phyloP scores from a whole-genome alignment of 2,888 invertebrate genomes.

The Agapostemon virescens region DNA sequence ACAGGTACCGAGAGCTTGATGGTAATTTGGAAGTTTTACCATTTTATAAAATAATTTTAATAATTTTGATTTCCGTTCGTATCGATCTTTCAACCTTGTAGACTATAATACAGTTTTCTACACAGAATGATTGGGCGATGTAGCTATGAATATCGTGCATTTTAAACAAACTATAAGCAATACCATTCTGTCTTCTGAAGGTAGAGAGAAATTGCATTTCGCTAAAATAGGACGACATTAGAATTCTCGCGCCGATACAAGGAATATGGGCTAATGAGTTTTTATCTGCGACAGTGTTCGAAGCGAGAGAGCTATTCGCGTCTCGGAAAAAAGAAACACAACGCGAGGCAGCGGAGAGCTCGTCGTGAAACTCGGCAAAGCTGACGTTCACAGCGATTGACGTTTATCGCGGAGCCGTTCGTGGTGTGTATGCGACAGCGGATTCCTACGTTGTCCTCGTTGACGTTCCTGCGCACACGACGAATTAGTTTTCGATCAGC shows the following conservation, averaged over 20 bases:
- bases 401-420: constrained; percentile 25
- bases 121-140: background rate
- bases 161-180: background rate
- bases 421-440: background rate
- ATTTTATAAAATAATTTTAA: no score
- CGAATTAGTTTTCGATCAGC: constrained; percentile 69
- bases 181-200: background rate
- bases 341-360: background rate
- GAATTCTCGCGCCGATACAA: background rate
- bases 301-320: background rate
- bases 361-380: constrained; percentile 1
- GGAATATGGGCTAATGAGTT: background rate
- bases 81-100: no score
- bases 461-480: constrained; percentile 46
- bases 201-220: background rate
- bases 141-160: background rate
- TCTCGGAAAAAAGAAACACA: background rate
- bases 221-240: background rate
- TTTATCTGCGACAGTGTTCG: background rate
- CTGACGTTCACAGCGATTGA: constrained; percentile 45
- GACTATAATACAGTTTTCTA: background rate
- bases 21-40: no score
- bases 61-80: no score
- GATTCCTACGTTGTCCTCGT: constrained; percentile 18
- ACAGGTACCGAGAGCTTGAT: no score